Conservation (phyloP, 2,113 vertebrate genomes). For the Poecilia latipinna region DNA sequence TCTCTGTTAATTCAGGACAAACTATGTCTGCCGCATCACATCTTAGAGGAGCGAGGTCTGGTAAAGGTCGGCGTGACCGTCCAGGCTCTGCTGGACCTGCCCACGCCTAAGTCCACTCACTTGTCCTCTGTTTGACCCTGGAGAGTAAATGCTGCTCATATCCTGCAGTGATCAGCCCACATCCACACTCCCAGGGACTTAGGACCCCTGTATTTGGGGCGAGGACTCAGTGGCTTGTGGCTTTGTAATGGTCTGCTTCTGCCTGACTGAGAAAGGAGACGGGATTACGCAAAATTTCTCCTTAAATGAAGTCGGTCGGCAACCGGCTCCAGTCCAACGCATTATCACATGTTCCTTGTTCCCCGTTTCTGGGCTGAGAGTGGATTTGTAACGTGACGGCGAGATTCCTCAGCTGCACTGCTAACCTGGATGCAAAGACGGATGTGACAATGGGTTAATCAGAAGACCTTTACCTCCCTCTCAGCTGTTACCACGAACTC, state of each 20-base stretch:
- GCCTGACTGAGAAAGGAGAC: conserved; percentile 69
- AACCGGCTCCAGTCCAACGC: conserved; percentile 28
- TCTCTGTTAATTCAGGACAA: conserved; percentile 84
- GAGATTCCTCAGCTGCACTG: conserved; percentile 36
- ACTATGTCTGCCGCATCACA: conserved; percentile 97
- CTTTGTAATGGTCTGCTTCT: conserved; percentile 39
- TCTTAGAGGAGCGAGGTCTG: conserved; percentile 95
- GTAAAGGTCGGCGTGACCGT: conserved; percentile 95
- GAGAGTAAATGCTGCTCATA: conserved; percentile 10
- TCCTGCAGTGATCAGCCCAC: conserved; percentile 14
- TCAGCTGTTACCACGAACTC: conserved; percentile 32
- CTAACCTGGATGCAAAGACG: conserved; percentile 24
- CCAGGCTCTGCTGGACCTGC: conserved; percentile 93
- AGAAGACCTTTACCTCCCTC: conserved; percentile 14
- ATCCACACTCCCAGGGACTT: conserved; percentile 41
- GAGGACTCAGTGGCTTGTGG: conserved; percentile 46
- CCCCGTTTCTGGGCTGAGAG: conserved; percentile 21
- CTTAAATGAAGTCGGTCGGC: conserved; percentile 73
- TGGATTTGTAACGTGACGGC: conserved; percentile 23
- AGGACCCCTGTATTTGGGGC: conserved; percentile 41
- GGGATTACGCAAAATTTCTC: conserved; percentile 27
- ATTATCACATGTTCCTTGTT: conserved; percentile 39
- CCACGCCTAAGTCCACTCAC: conserved; percentile 84
- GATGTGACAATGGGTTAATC: background rate
- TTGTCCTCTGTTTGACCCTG: conserved; percentile 86